phyloP scores from a whole-genome alignment of 1,140 invertebrate genomes.

The Wasmannia auropunctata region DNA sequence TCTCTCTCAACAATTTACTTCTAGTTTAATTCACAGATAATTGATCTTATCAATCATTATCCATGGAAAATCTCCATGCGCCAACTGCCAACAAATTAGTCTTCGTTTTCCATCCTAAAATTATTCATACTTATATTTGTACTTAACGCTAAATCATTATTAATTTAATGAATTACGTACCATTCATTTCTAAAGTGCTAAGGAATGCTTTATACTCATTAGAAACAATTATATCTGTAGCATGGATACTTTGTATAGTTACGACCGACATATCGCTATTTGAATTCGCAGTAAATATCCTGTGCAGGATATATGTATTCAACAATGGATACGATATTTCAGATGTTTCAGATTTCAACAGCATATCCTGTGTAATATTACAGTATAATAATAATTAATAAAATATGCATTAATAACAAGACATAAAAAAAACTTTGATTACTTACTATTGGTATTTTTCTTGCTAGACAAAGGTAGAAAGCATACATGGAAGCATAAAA shows the following conservation, averaged over 20 bases:
- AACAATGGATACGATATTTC: slow-evolving; percentile 68
- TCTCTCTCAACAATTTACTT: slow-evolving; percentile 50
- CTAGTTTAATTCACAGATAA: slow-evolving; percentile 2
- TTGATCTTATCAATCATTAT: not conserved
- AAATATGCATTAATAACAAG: not conserved
- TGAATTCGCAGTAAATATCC: slow-evolving; percentile 71
- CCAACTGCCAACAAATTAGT: slow-evolving; percentile 85
- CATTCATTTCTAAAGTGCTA: slow-evolving; percentile 80
- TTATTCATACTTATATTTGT: slow-evolving; percentile 25
- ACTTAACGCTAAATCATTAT: slow-evolving; percentile 6
- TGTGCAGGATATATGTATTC: slow-evolving; percentile 61
- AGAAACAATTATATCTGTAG: slow-evolving; percentile 60
- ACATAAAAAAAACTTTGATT: not conserved
- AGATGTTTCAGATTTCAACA: slow-evolving; percentile 47
- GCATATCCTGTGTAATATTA: slow-evolving; percentile 45
- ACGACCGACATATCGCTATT: slow-evolving; percentile 18
- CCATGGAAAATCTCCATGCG: slow-evolving; percentile 77
- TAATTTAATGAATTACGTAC: slow-evolving; percentile 66
- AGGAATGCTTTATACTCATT: slow-evolving; percentile 85
- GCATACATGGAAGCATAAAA: slow-evolving; percentile 85
- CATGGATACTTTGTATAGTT: slow-evolving; percentile 60
- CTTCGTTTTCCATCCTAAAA: slow-evolving; percentile 85
- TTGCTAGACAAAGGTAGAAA: slow-evolving; percentile 70
- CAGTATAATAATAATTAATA: not conserved
- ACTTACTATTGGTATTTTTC: slow-evolving; percentile 64